These are phyloP conservation scores for Caenorhabditis virilis DNA, from an alignment of 2,888 invertebrate species.

Conservation along the genomic window DNA sequence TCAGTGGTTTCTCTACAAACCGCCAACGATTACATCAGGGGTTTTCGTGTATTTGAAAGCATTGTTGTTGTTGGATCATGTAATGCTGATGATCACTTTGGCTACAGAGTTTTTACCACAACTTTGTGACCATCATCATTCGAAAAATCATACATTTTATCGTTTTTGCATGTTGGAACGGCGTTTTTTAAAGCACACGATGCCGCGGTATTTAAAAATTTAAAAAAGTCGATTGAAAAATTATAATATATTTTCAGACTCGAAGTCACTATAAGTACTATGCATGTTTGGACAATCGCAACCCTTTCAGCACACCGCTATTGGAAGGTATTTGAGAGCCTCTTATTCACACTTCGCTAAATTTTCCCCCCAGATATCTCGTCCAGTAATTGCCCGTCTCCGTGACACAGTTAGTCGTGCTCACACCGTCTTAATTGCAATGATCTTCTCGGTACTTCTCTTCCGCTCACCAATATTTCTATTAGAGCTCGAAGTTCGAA, in stretches of 20 bases:
- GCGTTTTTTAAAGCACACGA: slow-evolving; percentile 57
- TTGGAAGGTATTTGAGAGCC: slow-evolving; percentile 61
- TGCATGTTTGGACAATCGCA: slow-evolving; percentile 68
- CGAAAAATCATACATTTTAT: slow-evolving; percentile 46
- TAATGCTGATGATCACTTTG: slow-evolving; percentile 58
- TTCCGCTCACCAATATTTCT: slow-evolving; percentile 65
- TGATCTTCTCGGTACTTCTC: slow-evolving; percentile 52
- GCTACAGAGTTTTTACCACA: slow-evolving; percentile 44
- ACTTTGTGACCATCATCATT: slow-evolving; percentile 48
- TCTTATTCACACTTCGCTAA: neutral
- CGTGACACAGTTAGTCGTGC: slow-evolving; percentile 65
- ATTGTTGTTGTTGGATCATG: slow-evolving; percentile 61
- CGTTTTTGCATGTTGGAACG: slow-evolving; percentile 64
- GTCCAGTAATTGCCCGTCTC: slow-evolving; percentile 64
- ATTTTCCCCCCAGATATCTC: slow-evolving; percentile 55
- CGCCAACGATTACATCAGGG: slow-evolving; percentile 67
- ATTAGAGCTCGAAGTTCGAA: slow-evolving; percentile 59
- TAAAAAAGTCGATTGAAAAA: slow-evolving; percentile 4
- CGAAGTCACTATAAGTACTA: slow-evolving; percentile 58
- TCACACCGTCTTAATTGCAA: slow-evolving; percentile 46
- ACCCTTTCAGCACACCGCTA: slow-evolving; percentile 65
- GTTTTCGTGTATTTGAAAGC: slow-evolving; percentile 67
- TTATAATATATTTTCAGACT: slow-evolving; percentile 41
- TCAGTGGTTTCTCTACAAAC: slow-evolving; percentile 65
- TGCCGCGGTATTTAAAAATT: slow-evolving; percentile 50